These are phyloP conservation scores for Lates japonicus DNA, from an alignment of 2,797 vertebrate species.

Conservation along the genomic window DNA sequence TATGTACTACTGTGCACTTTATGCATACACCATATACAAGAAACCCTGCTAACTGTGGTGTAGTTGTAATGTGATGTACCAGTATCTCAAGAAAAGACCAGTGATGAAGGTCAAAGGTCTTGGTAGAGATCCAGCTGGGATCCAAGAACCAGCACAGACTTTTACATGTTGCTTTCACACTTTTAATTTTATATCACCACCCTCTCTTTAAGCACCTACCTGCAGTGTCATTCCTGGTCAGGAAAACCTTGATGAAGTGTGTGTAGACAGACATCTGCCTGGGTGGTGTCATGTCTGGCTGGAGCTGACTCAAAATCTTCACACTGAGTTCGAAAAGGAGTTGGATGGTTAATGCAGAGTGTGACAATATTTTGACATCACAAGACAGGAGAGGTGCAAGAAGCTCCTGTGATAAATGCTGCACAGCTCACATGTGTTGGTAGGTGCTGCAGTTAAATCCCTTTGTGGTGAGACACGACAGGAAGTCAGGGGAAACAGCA, in stretches of 20 bases:
- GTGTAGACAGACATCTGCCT: slow-evolving; percentile 61
- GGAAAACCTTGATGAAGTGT: slow-evolving; percentile 77
- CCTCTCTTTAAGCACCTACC: slow-evolving; percentile 51
- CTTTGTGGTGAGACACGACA: slow-evolving; percentile 75
- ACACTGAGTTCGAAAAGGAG: slow-evolving; percentile 63
- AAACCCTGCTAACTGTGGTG: background rate
- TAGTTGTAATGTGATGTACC: background rate
- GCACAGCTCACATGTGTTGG: slow-evolving; percentile 76
- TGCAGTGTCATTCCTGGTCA: slow-evolving; percentile 67
- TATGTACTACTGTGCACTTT: too few species aligned
- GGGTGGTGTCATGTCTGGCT: slow-evolving; percentile 38
- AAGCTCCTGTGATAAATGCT: background rate
- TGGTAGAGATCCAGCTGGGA: too few species aligned
- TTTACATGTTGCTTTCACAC: background rate
- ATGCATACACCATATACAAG: background rate
- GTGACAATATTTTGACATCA: background rate
- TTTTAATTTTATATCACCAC: background rate
- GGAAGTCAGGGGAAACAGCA: slow-evolving; percentile 68
- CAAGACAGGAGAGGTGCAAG: background rate
- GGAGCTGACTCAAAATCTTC: slow-evolving; percentile 58
- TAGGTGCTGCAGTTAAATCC: slow-evolving; percentile 76
- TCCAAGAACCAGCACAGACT: too few species aligned
- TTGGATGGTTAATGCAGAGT: background rate
- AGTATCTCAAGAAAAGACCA: too few species aligned
- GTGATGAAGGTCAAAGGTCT: too few species aligned